Conservation (phyloP, 2,888 invertebrate species). For the Pomacea canaliculata region DNA sequence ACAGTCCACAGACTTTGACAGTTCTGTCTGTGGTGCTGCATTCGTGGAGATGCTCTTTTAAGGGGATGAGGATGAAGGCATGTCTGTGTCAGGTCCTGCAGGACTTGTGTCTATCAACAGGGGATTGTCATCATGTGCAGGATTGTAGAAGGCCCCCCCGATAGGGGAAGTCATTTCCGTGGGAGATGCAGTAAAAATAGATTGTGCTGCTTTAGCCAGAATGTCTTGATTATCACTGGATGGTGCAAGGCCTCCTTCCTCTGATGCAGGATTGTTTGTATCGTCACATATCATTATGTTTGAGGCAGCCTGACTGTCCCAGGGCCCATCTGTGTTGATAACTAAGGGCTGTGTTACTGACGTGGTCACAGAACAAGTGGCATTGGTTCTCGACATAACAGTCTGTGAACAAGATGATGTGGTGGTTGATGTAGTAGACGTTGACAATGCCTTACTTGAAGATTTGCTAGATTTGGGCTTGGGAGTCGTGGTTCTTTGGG, state of each 20-base stretch:
- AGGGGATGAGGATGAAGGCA: slow-evolving; percentile 18
- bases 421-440: not conserved
- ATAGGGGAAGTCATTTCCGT: slow-evolving; percentile 45
- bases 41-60: not conserved
- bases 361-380: not conserved
- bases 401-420: not conserved
- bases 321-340: not conserved
- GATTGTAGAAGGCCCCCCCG: slow-evolving; percentile 59
- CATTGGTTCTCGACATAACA: not conserved
- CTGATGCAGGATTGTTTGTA: not conserved
- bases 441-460: not conserved
- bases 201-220: slow-evolving; percentile 70
- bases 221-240: slow-evolving; percentile 46
- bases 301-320: not conserved
- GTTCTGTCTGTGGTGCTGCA: not conserved
- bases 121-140: slow-evolving; percentile 62
- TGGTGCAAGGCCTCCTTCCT: not conserved
- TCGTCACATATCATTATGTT: not conserved
- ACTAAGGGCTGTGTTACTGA: slow-evolving; percentile 2
- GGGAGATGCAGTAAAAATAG: slow-evolving; percentile 62
- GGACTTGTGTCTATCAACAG: slow-evolving; percentile 63
- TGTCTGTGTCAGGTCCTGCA: slow-evolving; percentile 51
- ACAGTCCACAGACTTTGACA: not conserved
- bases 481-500: slow-evolving; percentile 49
- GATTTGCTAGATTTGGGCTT: slow-evolving; percentile 39